Base-by-base conservation (phyloP, 2,888 invertebrate genomes). In the Diarsia mendica region DNA sequence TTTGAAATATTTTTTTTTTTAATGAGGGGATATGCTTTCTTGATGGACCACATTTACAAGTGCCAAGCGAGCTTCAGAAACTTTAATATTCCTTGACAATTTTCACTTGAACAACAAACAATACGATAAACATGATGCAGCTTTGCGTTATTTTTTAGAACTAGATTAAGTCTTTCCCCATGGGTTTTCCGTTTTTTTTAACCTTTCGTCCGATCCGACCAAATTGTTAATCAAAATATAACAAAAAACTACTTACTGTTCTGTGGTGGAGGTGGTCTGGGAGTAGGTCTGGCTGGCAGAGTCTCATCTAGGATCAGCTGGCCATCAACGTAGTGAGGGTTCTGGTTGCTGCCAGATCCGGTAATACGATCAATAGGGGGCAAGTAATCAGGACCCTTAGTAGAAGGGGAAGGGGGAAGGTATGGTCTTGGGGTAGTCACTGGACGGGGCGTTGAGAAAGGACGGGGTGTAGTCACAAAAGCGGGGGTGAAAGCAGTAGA, bases 321-420 rank as follows among this genome's bases (percentile, higher is more conserved):
- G 55, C 96, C 95, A 1, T 93, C 93, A n/a, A 87, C 88, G 83
- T 97, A 96, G 1, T 90, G 89, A 0, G 95, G 94, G 46, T 61
- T 28, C 5, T 28, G 28, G 72, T 67, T 70, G 4, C 71, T 83
- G 44, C 94, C 92, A 0, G 94, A 91, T 68, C 93, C 91, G 49
- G 94, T 94, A 84, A 94, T 95, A 15, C 89, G 92, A 20, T 93
- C 89, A 9, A 93, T 92, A 11, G 95, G 94, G 5, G 95, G 97
- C 15, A 95, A 85, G 75, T 96, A 96, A 46, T 94, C 95, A n/a
- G 95, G 95, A 0, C 95, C 95, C 0, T 92, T 84, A 0, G 96
- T 96, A 0, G 96, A 95, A 0, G 92, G 91, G 20, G 96, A 95
- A 0, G 92, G 91, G 20, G 96, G 94, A 0, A 89, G 80, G 71